A percentile compares a stretch with the other conserved stretches of the same genome.
phyloP scores from a whole-genome alignment of 92 coral and sea anemone species.

The Anthopleura xanthogrammica region DNA sequence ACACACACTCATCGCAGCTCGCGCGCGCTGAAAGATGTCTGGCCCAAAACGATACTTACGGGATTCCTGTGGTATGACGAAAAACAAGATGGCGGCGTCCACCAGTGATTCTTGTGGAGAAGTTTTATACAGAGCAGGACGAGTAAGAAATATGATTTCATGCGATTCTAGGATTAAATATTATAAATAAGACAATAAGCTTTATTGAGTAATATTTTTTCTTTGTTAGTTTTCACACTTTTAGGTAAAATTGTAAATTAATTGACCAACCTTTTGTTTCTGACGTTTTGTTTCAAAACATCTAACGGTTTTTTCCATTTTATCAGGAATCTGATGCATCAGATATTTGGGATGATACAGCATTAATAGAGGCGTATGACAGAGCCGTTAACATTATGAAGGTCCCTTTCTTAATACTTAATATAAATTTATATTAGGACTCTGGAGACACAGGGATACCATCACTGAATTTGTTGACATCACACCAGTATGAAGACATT shows the following conservation, averaged over 20 bases:
- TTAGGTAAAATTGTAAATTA: background rate
- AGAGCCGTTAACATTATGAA: slow-evolving; percentile 89
- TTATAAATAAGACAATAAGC: background rate
- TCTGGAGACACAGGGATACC: background rate
- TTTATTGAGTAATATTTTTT: background rate
- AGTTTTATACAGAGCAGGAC: slow-evolving; percentile 79
- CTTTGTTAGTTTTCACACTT: background rate
- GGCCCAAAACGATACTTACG: background rate
- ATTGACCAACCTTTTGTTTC: no score
- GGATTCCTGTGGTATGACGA: slow-evolving; percentile 5
- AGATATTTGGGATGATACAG: slow-evolving; percentile 97
- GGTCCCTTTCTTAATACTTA: slow-evolving; percentile 40
- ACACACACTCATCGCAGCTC: no score
- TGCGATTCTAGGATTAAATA: background rate
- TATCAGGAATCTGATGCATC: slow-evolving; percentile 50
- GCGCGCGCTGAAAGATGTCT: no score
- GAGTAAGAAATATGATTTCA: slow-evolving; percentile 41
- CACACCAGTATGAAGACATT: background rate
- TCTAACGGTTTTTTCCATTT: background rate
- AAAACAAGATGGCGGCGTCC: slow-evolving; percentile 86
- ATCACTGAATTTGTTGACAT: background rate
- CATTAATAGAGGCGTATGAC: slow-evolving; percentile 94
- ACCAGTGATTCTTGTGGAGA: slow-evolving; percentile 59
- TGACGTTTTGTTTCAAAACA: no score
- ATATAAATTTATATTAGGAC: background rate